phyloP scores from a whole-genome alignment of 1,140 invertebrate species.

The Ladona fulva region DNA sequence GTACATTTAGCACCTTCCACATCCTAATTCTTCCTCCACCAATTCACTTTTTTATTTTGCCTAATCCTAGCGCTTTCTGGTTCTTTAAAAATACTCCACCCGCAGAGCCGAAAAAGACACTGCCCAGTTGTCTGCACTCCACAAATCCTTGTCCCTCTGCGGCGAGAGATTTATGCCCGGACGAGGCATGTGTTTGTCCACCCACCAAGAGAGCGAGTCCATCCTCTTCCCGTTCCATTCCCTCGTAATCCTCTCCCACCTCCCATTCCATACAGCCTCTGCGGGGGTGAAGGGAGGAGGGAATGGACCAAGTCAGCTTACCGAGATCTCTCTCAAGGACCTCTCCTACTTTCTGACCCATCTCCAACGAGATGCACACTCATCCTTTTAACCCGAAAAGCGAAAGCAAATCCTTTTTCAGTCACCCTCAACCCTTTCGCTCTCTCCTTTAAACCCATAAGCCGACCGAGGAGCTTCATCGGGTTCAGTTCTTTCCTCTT shows the following conservation, averaged over 20 bases:
- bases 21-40: too few species aligned
- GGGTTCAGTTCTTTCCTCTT: background rate
- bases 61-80: too few species aligned
- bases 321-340: background rate
- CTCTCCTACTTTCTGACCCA: background rate
- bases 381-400: background rate
- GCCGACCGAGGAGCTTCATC: background rate
- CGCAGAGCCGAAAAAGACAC: background rate
- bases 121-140: background rate
- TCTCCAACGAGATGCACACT: background rate
- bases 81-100: background rate
- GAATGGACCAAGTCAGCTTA: background rate
- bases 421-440: background rate
- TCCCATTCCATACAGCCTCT: background rate
- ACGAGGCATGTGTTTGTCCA: background rate
- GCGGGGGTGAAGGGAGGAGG: background rate
- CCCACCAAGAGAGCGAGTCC: background rate
- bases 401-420: background rate
- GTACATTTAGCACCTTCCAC: too few species aligned
- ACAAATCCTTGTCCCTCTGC: background rate
- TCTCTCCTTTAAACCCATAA: background rate
- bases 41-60: too few species aligned
- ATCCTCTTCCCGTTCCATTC: background rate
- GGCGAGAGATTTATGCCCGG: background rate
- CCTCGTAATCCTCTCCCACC: background rate